Evolutionary conservation across 1,140 invertebrate species (phyloP), one percentile per base, ranked within the genome.

Genomic region (Drosophila nikananu): DNA sequence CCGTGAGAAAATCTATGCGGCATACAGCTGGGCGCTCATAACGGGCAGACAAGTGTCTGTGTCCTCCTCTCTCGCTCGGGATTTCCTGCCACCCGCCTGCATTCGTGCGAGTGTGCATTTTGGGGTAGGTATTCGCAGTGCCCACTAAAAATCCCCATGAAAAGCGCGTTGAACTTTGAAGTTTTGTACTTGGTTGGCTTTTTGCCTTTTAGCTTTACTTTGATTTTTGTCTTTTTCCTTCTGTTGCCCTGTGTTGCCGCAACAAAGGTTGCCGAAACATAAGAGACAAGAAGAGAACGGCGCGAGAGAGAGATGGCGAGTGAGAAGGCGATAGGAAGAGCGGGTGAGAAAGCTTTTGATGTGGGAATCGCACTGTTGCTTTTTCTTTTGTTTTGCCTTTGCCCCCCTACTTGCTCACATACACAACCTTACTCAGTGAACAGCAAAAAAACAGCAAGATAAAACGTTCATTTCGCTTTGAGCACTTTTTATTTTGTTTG

Each of bases 1-100:
- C 78, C 86, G 84, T 89, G 81, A 89, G 81, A 87, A 84, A 89
- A 87, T 87, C 84, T 87, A 87, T 89, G 84, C 81, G 86, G 86
- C 81, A 89, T 90, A 86, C 86, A 90, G 86, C 81, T 89, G 84
- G 84, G 84, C 86, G 84, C 86, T 67, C 84, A 89, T 89, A 77
- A 46, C 54, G 39, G 35, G 21, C 61, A 64, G 65, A 78, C 63
- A 73, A 74, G 77, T 80, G 75, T 55, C 77, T 61, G 57, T 61
- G 21, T 39, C 35, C 52, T 25, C 58, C 57, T 30, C 41, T 39
- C 49, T 32, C 19, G 21, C 5, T 42, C 19, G 5, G 7, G 46
- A 21, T 13, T 5, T 48, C 10, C 37, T 19, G 15, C 21, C 55
- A 39, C 55, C 52, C 44, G 5, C 30, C 44, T 51, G 35, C 37